These are phyloP conservation scores for Glomeris maerens DNA, from an alignment of 1,140 invertebrate species.

Conservation along the genomic window DNA sequence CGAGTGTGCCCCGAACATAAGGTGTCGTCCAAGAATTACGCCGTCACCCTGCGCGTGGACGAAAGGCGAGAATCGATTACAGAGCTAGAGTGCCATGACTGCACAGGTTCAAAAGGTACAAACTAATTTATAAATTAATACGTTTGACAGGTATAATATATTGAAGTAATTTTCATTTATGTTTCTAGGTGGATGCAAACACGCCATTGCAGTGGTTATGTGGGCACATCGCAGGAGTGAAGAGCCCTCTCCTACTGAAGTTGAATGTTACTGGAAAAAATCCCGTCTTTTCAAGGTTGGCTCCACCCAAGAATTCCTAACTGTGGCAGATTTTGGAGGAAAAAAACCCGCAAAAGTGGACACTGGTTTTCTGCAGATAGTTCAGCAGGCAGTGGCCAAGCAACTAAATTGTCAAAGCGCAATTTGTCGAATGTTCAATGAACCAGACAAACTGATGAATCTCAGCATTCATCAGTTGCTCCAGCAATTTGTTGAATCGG, in stretches of 20 bases:
- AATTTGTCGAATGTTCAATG: slow-evolving; percentile 7
- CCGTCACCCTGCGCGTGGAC: not conserved
- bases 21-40: not conserved
- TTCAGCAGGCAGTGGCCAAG: not conserved
- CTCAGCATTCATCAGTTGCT: slow-evolving; percentile 1
- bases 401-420: not conserved
- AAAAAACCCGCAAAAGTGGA: not conserved
- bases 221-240: slow-evolving; percentile 30
- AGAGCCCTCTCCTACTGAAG: slow-evolving; percentile 26
- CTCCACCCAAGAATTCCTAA: slow-evolving; percentile 19
- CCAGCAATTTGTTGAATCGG: not conserved
- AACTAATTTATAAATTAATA: too few relatives aligned
- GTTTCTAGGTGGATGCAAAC: slow-evolving; percentile 28
- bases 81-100: not conserved
- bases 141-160: too few relatives aligned
- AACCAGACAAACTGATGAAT: slow-evolving; percentile 13
- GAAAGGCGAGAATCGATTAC: not conserved
- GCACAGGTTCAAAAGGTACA: not conserved
- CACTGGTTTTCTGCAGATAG: not conserved
- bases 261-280: slow-evolving; percentile 30
- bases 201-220: slow-evolving; percentile 28
- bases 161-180: too few relatives aligned
- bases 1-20: not conserved
- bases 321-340: slow-evolving; percentile 14
- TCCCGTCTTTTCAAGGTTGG: slow-evolving; percentile 18